Evolutionary conservation across 2,888 invertebrate species (phyloP), one percentile per base, ranked within the genome.

Genomic region (Dicyrtomina minuta): DNA sequence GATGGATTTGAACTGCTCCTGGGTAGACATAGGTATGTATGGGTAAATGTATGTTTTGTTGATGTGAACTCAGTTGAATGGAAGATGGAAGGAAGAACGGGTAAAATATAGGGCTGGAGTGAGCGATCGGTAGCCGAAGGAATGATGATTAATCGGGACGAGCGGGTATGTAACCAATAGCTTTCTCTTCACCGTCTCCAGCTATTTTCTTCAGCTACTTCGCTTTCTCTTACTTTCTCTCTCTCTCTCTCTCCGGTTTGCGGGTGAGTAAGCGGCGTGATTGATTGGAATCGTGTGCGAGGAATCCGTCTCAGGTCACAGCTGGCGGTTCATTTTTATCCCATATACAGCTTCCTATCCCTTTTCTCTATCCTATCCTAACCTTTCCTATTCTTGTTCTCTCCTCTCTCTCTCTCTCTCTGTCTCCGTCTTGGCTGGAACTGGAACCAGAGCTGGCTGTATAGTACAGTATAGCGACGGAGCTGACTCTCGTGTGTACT

Each of bases 141-240:
- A 70, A 66, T 61, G 66, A 70, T 70, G 70, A 70, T 70, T 70
- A 70, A 66, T 70, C 49, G 66, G 70, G 62, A 53, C 17, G 70
- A 66, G 39, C 58, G 24, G 44, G 26, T 51, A 49, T 59, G 49
- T 46, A 53, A 59, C 46, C 60, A 70, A 66, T 64, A 59, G 46
- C 58, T 66, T 66, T 59, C 33, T 26, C 49, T 26, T 12, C 56
- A n/a, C n/a, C n/a, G n/a, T n/a, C n/a, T n/a, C n/a, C n/a, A 24
- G 17, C 22, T 10, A 4, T 17, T 44, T 43, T 41, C 22, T 44
- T 61, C 24, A n/a, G n/a, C n/a, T 20, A 15, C 24, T 22, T 61
- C 44, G 41, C 44, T 43, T 24, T 43, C 44, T 24, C 20, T 43
- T 33, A 27, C 65, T 65, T 20, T 39, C 65, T 65, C 39, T 65